Evolutionary conservation across 2,888 invertebrate species (phyloP).

Genomic region (Sycophila texana): DNA sequence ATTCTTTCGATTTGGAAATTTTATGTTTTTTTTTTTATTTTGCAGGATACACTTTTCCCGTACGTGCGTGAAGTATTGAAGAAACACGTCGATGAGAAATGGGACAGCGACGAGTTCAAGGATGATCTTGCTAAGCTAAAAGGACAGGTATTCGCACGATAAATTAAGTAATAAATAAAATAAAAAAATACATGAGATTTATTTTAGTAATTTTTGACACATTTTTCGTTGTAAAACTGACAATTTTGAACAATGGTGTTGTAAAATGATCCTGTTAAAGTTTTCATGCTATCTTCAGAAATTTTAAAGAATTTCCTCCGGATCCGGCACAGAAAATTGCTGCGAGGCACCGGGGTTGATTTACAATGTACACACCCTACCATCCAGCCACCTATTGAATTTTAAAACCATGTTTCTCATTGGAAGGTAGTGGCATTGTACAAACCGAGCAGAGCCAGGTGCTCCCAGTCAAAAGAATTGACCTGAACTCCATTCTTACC

Average conservation of each 20-base stretch:
- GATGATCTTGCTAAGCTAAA: slow-evolving; percentile 82
- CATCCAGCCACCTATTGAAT: slow-evolving; percentile 6
- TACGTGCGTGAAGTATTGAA: slow-evolving; percentile 86
- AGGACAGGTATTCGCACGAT: slow-evolving; percentile 77
- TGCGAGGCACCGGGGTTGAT: neutral
- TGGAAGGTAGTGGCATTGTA: neutral
- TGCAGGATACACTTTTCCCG: slow-evolving; percentile 86
- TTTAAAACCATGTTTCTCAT: slow-evolving; percentile 7
- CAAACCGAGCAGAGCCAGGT: slow-evolving; percentile 17
- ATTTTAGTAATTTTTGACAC: neutral
- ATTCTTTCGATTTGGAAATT: neutral
- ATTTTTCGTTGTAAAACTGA: slow-evolving; percentile 2
- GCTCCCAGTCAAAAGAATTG: slow-evolving; percentile 12
- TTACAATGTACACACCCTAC: slow-evolving; percentile 1
- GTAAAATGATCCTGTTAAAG: neutral
- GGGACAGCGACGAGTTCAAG: slow-evolving; percentile 83
- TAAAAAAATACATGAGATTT: slow-evolving; percentile 9
- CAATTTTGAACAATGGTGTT: neutral
- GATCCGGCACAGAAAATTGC: no score
- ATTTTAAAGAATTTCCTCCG: neutral
- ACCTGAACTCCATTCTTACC: slow-evolving; percentile 14
- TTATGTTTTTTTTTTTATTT: slow-evolving; percentile 55
- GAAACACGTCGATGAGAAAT: slow-evolving; percentile 83
- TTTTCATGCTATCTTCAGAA: neutral
- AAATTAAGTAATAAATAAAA: slow-evolving; percentile 16